Base-by-base conservation (phyloP, 2,113 vertebrate species). In the Danionella cerebrum region DNA sequence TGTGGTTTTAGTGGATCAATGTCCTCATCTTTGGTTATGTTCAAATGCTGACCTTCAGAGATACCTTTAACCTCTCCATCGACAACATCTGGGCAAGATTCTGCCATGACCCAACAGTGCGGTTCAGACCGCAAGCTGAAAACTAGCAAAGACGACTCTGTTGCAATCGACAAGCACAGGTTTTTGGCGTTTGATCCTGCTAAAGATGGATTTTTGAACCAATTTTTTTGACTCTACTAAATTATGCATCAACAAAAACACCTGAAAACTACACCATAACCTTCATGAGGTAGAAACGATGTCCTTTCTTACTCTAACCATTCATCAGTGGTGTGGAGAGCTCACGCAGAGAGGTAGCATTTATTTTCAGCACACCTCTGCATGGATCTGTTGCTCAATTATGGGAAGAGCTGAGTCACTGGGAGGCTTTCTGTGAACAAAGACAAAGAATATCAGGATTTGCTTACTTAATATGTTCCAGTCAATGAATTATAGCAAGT, bases 331-430 rank as follows among this genome's bases (percentile, higher is more conserved):
- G 24, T 2, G 29, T 31, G 21, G 8, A 10, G 9, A 25, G 22
- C n/a, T 2, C 25, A 29, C 27, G 31, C 24, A 10, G 24, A 57
- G 53, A 7, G 55, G 55, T 5, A 2, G n/a, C 29, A 42, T 52
- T 52, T 29, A 27, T 59, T 52, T 52, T 52, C 50, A 1, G 24
- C 39, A 31, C 24, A 44, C 57, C 57, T 60, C 41, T 31, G 24
- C 6, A 21, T 27, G 12, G 24, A 10, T 44, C 12, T 13, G 5
- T 18, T 59, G 8, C 21, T 22, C 27, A 44, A 44, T 29, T 31
- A 36, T 60, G 39, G n/a, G 39, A 60, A 44, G 22, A 44, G 55
- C 55, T 42, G 55, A 58, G 55, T 58, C 55, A 58, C 55, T 25
- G n/a, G 22, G 9, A 41, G n/a, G 36, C 22, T 58, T 41, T 27